Conservation (phyloP, 2,888 invertebrate species). For the Meandrusa payeni region DNA sequence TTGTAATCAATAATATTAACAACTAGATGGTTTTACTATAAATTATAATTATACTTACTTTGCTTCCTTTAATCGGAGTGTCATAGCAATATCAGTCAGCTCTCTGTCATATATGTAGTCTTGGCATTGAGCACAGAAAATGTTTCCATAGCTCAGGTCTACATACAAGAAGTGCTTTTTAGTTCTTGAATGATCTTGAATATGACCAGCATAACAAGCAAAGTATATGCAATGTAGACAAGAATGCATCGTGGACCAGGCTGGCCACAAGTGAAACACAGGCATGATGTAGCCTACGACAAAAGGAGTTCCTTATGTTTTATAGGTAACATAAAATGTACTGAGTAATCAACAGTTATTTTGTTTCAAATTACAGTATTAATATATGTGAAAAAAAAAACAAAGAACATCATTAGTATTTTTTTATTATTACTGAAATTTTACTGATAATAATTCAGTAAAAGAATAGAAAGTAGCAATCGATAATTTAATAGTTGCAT, state of each 20-base stretch:
- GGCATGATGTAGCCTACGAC: conserved; percentile 87
- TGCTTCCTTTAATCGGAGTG: conserved; percentile 78
- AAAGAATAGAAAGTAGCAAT: no score
- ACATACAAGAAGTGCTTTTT: conserved; percentile 92
- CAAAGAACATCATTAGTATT: no score
- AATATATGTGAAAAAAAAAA: no score
- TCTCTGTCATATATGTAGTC: conserved; percentile 96
- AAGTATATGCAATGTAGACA: conserved; percentile 96
- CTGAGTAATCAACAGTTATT: no score
- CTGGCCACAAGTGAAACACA: conserved; percentile 91
- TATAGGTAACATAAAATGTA: no score
- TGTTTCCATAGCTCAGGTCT: conserved; percentile 93
- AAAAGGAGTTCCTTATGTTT: no score
- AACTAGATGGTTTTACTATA: no score
- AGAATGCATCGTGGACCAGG: conserved; percentile 90
- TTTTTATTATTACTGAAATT: no score
- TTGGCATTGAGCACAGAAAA: conserved; percentile 93
- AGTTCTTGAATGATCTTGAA: conserved; percentile 90
- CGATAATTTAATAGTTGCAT: no score
- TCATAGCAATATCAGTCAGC: conserved; percentile 77
- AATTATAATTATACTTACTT: conserved; percentile 54
- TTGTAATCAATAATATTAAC: no score
- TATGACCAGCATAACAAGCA: conserved; percentile 93
- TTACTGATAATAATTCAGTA: no score
- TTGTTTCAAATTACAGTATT: no score